Conservation (phyloP, 1,140 invertebrate genomes). For the Holotrichia oblita region DNA sequence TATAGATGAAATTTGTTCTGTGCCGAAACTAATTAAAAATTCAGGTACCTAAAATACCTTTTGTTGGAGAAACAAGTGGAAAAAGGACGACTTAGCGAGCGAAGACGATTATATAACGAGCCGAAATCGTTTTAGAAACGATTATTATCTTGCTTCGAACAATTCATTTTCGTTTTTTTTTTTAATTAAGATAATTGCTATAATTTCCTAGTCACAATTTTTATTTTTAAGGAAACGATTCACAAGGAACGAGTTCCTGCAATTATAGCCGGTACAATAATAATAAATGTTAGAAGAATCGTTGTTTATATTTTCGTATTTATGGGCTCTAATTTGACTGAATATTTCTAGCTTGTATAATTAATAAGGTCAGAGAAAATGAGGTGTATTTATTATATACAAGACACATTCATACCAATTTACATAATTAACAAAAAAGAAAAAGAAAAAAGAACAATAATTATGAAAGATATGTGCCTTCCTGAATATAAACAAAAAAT, state of each 20-base stretch:
- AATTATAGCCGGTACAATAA: too few species aligned
- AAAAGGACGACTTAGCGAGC: background rate
- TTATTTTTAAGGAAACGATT: background rate
- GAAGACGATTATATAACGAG: background rate
- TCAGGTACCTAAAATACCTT: slow-evolving; percentile 12
- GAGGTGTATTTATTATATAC: too few species aligned
- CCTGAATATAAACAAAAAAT: too few species aligned
- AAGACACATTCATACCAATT: too few species aligned
- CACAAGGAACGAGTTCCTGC: background rate
- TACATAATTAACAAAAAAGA: too few species aligned
- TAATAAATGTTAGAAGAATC: too few species aligned
- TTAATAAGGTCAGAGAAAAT: too few species aligned
- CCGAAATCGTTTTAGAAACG: background rate
- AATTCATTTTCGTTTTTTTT: slow-evolving; percentile 7
- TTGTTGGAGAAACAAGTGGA: background rate
- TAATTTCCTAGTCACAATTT: background rate
- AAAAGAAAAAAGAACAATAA: too few species aligned
- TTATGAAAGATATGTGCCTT: too few species aligned
- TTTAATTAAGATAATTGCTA: slow-evolving; percentile 9
- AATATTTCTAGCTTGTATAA: too few species aligned
- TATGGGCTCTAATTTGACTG: too few species aligned
- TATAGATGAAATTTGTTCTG: slow-evolving; percentile 8
- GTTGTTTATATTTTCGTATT: too few species aligned
- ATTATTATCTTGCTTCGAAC: background rate
- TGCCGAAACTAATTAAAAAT: slow-evolving; percentile 13